Conservation (phyloP, 2,888 invertebrate genomes). For the Melanophora roralis region DNA sequence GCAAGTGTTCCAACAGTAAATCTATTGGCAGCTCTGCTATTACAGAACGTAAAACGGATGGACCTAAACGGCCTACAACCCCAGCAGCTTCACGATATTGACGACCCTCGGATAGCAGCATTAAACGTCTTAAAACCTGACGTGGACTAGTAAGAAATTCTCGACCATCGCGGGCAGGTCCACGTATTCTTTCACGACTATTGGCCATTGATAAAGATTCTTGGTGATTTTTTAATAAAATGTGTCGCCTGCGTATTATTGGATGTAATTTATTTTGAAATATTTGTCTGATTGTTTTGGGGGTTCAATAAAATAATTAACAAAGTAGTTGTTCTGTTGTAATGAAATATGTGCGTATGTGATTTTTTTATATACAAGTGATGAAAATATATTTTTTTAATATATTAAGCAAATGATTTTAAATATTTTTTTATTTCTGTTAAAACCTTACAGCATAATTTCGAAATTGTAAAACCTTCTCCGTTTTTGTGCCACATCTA, state of each 20-base stretch:
- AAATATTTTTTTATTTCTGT: neutral
- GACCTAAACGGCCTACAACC: conserved; percentile 87
- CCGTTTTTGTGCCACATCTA: neutral
- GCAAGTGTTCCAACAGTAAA: conserved; percentile 91
- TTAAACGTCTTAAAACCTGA: conserved; percentile 83
- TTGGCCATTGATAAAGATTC: conserved; percentile 80
- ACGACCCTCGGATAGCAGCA: conserved; percentile 90
- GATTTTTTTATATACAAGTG: conserved; percentile 54
- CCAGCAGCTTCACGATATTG: conserved; percentile 94
- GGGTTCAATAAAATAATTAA: neutral
- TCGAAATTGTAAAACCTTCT: neutral
- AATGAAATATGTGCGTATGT: conserved; percentile 34
- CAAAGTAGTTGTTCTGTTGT: conserved; percentile 1
- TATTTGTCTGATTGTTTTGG: neutral
- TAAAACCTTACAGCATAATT: conserved; percentile 36
- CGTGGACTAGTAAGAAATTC: conserved; percentile 82
- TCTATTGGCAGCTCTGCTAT: conserved; percentile 90
- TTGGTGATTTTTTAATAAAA: conserved; percentile 72
- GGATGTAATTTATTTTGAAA: conserved; percentile 28
- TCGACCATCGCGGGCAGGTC: conserved; percentile 80
- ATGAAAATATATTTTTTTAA: conserved; percentile 14
- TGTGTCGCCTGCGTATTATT: conserved; percentile 67
- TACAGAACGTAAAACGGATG: conserved; percentile 86
- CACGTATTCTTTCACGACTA: conserved; percentile 85
- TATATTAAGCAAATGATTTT: neutral